Percentiles rank a stretch among this genome's conserved stretches.
These are phyloP conservation scores for Glandiceps talaboti DNA, from an alignment of 53 echinoderm and acorn worm genomes.

Conservation along the genomic window DNA sequence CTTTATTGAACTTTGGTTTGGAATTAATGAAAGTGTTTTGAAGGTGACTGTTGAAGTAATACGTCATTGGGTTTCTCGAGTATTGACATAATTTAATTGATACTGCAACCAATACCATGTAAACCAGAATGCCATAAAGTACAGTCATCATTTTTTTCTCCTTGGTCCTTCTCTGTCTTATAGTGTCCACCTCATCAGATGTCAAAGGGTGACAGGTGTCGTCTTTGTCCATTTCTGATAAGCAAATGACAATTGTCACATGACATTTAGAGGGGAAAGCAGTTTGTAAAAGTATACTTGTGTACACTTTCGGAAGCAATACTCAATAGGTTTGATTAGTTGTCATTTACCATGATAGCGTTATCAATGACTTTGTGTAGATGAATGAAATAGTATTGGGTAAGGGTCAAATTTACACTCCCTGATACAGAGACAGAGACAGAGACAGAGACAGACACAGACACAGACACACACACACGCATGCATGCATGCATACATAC, in stretches of 20 bases:
- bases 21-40: neutral
- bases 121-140: neutral
- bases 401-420: no score
- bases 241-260: neutral
- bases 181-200: neutral
- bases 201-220: neutral
- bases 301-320: no score
- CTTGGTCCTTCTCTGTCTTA: neutral
- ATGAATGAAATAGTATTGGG: no score
- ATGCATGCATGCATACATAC: no score
- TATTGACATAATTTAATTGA: neutral
- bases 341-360: no score
- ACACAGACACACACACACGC: no score
- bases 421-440: no score
- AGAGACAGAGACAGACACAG: no score
- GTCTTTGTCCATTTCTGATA: neutral
- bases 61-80: neutral
- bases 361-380: no score
- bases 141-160: neutral
- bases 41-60: neutral
- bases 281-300: no score
- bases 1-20: neutral
- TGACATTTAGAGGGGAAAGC: no score
- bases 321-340: no score
- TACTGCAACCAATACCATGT: neutral